Evolutionary conservation across 1,140 invertebrate species (phyloP).

Genomic region (Stratiolaelaps scimitus): DNA sequence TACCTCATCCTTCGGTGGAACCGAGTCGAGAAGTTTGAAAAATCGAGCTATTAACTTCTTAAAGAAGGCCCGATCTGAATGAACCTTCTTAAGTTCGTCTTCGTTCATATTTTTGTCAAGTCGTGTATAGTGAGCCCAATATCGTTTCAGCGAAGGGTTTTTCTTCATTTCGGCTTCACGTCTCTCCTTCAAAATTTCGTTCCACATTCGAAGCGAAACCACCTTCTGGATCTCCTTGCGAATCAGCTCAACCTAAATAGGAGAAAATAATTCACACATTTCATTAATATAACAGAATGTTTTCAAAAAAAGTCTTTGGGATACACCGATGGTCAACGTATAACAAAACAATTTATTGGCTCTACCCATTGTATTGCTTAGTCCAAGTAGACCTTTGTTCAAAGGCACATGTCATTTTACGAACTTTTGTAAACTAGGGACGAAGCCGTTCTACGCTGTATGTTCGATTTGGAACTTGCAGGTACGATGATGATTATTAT

Average conservation of each 20-base stretch:
- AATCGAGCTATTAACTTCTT: constrained; percentile 81
- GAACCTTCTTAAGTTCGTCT: constrained; percentile 54
- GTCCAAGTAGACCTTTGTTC: no score
- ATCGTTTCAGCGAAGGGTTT: constrained; percentile 78
- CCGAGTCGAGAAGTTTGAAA: constrained; percentile 61
- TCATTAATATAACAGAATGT: no score
- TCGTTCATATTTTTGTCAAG: constrained; percentile 56
- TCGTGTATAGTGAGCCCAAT: constrained; percentile 77
- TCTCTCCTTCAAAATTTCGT: constrained; percentile 65
- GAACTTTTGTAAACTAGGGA: no score
- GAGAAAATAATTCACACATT: not conserved
- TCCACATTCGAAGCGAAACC: constrained; percentile 87
- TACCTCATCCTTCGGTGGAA: constrained; percentile 52
- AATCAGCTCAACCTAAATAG: constrained; percentile 77
- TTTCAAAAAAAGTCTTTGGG: no score
- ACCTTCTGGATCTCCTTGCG: constrained; percentile 78
- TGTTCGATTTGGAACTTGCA: no score
- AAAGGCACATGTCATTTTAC: no score
- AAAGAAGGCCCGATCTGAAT: constrained; percentile 78
- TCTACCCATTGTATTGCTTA: no score
- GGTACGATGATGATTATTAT: no score
- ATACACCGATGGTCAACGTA: no score
- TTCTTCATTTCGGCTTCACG: constrained; percentile 70
- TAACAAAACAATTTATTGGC: no score
- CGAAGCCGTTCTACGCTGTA: no score